Evolutionary conservation across 1,140 invertebrate species (phyloP).

Genomic region (Leptinotarsa undecemlineata): DNA sequence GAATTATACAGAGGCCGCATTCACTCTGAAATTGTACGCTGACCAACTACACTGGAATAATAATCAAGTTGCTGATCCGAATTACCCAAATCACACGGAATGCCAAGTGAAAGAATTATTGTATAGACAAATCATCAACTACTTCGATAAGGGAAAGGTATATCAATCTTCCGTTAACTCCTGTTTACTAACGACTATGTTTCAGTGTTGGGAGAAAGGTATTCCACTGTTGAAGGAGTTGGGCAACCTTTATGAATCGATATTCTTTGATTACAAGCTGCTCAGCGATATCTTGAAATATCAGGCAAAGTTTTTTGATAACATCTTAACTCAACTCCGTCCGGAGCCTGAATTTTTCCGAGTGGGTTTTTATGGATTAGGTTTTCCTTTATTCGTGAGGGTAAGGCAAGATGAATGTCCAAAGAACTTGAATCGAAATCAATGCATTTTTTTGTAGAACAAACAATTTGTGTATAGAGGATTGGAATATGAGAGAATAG

Average conservation of each 20-base stretch:
- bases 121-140: conserved; percentile 89
- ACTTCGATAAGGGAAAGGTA: conserved; percentile 94
- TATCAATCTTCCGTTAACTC: neutral
- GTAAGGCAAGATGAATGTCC: conserved; percentile 62
- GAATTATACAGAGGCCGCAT: conserved; percentile 95
- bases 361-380: conserved; percentile 93
- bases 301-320: conserved; percentile 88
- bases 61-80: conserved; percentile 65
- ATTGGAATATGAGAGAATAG: conserved; percentile 92
- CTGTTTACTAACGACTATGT: conserved; percentile 40
- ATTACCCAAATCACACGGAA: conserved; percentile 75
- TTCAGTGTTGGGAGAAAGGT: conserved; percentile 91
- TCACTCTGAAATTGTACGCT: conserved; percentile 91
- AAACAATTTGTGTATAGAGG: conserved; percentile 96
- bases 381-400: conserved; percentile 91
- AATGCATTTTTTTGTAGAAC: conserved; percentile 67
- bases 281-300: conserved; percentile 81
- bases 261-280: conserved; percentile 88
- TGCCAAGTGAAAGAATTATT: conserved; percentile 92
- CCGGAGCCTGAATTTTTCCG: conserved; percentile 96
- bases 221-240: conserved; percentile 92
- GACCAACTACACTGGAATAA: conserved; percentile 88
- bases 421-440: neutral
- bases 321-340: conserved; percentile 83
- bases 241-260: conserved; percentile 84